Conservation (phyloP, 2,888 invertebrate genomes). For the Caprella mutica region DNA sequence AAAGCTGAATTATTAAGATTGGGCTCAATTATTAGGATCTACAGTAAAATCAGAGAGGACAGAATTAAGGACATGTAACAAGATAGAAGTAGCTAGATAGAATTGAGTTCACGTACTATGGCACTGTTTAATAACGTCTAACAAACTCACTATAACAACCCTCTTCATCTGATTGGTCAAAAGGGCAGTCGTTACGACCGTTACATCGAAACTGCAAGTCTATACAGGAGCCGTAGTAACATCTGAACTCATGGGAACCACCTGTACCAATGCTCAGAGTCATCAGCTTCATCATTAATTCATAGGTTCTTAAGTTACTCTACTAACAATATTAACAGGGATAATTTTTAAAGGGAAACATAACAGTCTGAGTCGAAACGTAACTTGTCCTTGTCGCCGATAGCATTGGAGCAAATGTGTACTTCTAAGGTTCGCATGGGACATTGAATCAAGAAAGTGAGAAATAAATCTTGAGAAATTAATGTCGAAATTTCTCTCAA, state of each 20-base stretch:
- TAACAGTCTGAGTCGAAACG: background rate
- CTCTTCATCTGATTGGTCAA: slow-evolving; percentile 69
- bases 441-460: no score
- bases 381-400: background rate
- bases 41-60: no score
- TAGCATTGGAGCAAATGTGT: no score
- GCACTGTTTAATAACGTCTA: background rate
- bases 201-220: slow-evolving; percentile 54
- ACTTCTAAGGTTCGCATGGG: no score
- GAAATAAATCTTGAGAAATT: no score
- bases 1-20: no score
- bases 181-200: slow-evolving; percentile 62
- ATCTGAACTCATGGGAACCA: slow-evolving; percentile 48
- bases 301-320: no score
- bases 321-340: background rate
- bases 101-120: background rate
- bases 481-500: no score
- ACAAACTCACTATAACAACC: slow-evolving; percentile 49
- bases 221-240: slow-evolving; percentile 70
- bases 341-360: background rate
- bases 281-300: background rate
- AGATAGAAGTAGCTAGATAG: background rate
- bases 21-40: no score
- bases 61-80: no score
- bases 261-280: background rate